Base-by-base conservation (phyloP, 2,888 invertebrate species). In the Sepioteuthis lessoniana region DNA sequence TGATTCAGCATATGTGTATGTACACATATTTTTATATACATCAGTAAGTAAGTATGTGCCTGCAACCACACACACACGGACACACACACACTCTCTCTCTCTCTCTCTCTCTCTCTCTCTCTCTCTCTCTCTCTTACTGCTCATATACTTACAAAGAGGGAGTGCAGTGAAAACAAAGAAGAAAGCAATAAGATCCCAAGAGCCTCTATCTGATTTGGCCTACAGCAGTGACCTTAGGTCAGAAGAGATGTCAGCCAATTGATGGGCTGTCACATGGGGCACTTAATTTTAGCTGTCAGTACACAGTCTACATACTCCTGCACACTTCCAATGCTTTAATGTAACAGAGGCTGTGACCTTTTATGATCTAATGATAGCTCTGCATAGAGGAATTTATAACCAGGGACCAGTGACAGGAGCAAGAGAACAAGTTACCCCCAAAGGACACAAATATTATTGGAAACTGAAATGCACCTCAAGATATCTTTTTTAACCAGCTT, bases 231-330 rank as follows among this genome's bases (percentile, higher is more conserved):
- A 76, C 76, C 76, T 76, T 35, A 76, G 76, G 76, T 76, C 16
- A 76, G 25, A 21, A 76, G 76, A 76, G 16, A 76, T n/a, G 76
- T 76, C n/a, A 35, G 76, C n/a, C 76, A 76, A 76, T 76, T 76
- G n/a, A 76, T 76, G 76, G 76, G 76, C 76, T 76, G 76, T 76
- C 76, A 76, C 35, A 35, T 76, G n/a, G 76, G 76, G 76, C 76
- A 76, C 76, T 76, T 76, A 76, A 76, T 76, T 76, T 76, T 76
- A 76, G 76, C 76, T 76, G 76, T 76, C 76, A 76, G 76, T 35
- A n/a, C n/a, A 76, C 76, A n/a, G 76, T 76, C n/a, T n/a, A 76
- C 76, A 76, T 76, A n/a, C 16, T 76, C 76, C 76, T 2, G 76
- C n/a, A 76, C 76, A 76, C n/a, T 76, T 76, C n/a, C n/a, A 76